Evolutionary conservation across 2,797 vertebrate genomes (phyloP).

Genomic region (Pristis pectinata): DNA sequence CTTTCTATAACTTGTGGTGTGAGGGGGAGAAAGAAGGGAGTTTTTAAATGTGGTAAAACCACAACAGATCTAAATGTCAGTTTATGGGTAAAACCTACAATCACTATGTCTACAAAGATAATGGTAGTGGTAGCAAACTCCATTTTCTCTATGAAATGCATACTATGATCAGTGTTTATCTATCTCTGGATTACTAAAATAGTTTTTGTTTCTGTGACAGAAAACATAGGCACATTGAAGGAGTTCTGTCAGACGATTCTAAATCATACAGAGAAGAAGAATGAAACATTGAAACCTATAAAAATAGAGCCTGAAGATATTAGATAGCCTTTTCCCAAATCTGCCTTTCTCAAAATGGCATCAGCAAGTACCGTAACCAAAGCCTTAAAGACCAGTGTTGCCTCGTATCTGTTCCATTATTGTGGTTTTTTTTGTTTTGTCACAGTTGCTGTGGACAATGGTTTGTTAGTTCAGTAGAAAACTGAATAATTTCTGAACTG

Average conservation of each 20-base stretch:
- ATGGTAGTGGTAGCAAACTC: constrained; percentile 6
- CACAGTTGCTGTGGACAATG: constrained; percentile 26
- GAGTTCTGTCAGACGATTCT: constrained; percentile 77
- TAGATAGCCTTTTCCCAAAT: constrained; percentile 73
- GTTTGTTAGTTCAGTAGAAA: constrained; percentile 8
- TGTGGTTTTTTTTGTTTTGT: constrained; percentile 28
- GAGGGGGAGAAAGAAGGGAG: constrained; percentile 17
- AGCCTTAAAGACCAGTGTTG: constrained; percentile 99
- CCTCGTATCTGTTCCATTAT: constrained; percentile 64
- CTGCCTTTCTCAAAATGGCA: constrained; percentile 47
- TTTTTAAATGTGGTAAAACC: constrained; percentile 34
- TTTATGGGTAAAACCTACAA: constrained; percentile 3
- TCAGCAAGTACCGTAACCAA: constrained; percentile 72
- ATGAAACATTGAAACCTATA: constrained; percentile 61
- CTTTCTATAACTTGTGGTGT: background rate
- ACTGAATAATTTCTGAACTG: constrained; percentile 19
- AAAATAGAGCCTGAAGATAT: constrained; percentile 96
- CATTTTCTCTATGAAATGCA: background rate
- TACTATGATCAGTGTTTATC: background rate
- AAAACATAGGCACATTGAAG: constrained; percentile 77
- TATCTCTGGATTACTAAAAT: background rate
- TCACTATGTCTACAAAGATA: constrained; percentile 27
- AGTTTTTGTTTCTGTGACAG: constrained; percentile 54
- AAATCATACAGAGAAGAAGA: constrained; percentile 72
- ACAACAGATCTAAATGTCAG: constrained; percentile 35